Base-by-base conservation (phyloP, 2,888 invertebrate species). In the Xestia rhomboidea region DNA sequence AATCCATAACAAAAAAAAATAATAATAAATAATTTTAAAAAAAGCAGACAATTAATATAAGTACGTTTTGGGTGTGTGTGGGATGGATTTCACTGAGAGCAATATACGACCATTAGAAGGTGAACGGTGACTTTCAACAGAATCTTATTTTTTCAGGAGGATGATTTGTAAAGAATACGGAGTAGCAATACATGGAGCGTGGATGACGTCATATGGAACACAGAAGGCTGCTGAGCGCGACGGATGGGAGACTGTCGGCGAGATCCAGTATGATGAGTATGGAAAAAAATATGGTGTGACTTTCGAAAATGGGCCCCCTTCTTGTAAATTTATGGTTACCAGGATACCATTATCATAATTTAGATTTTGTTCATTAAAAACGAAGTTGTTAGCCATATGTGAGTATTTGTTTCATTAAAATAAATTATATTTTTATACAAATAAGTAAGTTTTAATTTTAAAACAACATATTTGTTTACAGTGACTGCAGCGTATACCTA, bases 121-220 rank as follows among this genome's bases (percentile, higher is more conserved):
- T n/a, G n/a, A n/a, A n/a, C n/a, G n/a, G n/a, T n/a, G n/a, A 18
- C 27, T 60, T 30, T 27, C 2, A 7, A 57, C 27, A 13, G 13
- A 15, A 27, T 6, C 7, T 18, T 18, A 18, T 38, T n/a, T 13
- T 87, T 87, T 13, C 87, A 93, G 93, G 73, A 84, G 89, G 5
- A 21, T 86, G 5, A 73, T 92, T 30, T 92, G 92, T 68, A 89
- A 89, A 44, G 91, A 90, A 13, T 73, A 90, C 2, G 87, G 87
- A 46, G 80, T 93, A 5, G 87, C 86, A 8, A 60, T 85, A 30
- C 83, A 87, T 4, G 82, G 73, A n/a, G 89, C 83, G 1, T 89
- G 89, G 86, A 90, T 92, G 87, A 85, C 90, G 8, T 83, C 89
- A 24, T 73, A 76, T 0, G 90, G 85, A 2, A 84, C 90, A 0